phyloP scores from a whole-genome alignment of 1,140 invertebrate species.

The Apis mellifera region Amel_HAv3.1 CM009938.2:373501-374000 shows the following conservation, averaged over 20 bases:
- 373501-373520: slow-evolving; percentile 59
- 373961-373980: too few relatives aligned
- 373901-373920: too few relatives aligned
- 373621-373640: not conserved
- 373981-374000: too few relatives aligned
- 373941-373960: too few relatives aligned
- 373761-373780: too few relatives aligned
- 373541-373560: slow-evolving; percentile 22
- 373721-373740: not conserved
- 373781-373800: too few relatives aligned
- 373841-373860: not conserved
- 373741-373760: too few relatives aligned
- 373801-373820: too few relatives aligned
- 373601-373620: not conserved
- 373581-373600: slow-evolving; percentile 20
- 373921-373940: too few relatives aligned
- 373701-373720: not conserved
- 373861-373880: not conserved
- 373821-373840: not conserved
- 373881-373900: not conserved
- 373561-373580: not conserved
- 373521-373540: slow-evolving; percentile 28
- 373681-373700: not conserved
- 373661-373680: not conserved
- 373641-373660: not conserved